Conservation (phyloP, 1,140 invertebrate genomes). For the Drosophila orena region DNA sequence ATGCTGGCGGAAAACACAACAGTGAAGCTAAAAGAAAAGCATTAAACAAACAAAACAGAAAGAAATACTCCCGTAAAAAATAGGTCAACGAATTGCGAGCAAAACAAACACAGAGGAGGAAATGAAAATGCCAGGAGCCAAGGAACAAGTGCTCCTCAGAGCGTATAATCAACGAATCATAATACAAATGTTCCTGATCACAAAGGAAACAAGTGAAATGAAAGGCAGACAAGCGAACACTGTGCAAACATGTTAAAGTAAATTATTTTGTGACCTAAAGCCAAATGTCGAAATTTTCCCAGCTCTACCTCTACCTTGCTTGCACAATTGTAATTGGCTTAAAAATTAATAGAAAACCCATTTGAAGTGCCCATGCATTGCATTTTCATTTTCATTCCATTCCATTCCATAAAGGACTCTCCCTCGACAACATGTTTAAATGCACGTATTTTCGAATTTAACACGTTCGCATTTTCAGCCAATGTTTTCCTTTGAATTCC, state of each 20-base stretch:
- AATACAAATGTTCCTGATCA: slow-evolving; percentile 11
- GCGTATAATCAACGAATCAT: slow-evolving; percentile 24
- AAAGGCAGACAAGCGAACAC: slow-evolving; percentile 31
- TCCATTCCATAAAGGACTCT: neutral
- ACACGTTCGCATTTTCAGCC: slow-evolving; percentile 6
- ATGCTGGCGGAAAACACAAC: slow-evolving; percentile 28
- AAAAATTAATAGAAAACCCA: neutral
- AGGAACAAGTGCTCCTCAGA: slow-evolving; percentile 17
- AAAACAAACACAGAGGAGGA: slow-evolving; percentile 35
- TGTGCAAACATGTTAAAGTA: slow-evolving; percentile 26
- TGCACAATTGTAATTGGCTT: neutral
- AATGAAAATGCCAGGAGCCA: slow-evolving; percentile 19
- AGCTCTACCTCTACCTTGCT: slow-evolving; percentile 1
- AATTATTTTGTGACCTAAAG: slow-evolving; percentile 10
- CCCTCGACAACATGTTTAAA: slow-evolving; percentile 10
- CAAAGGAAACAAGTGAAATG: slow-evolving; percentile 29
- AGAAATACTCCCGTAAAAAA: neutral
- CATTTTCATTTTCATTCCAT: slow-evolving; percentile 2
- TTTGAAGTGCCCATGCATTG: neutral
- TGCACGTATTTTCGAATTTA: slow-evolving; percentile 15
- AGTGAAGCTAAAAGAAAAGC: slow-evolving; percentile 15
- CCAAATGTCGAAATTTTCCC: slow-evolving; percentile 1
- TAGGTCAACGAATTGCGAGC: slow-evolving; percentile 41
- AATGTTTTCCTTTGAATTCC: slow-evolving; percentile 6
- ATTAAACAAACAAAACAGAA: slow-evolving; percentile 18